phyloP scores from a whole-genome alignment of 1,140 invertebrate genomes.

The Papilio polyxenes region DNA sequence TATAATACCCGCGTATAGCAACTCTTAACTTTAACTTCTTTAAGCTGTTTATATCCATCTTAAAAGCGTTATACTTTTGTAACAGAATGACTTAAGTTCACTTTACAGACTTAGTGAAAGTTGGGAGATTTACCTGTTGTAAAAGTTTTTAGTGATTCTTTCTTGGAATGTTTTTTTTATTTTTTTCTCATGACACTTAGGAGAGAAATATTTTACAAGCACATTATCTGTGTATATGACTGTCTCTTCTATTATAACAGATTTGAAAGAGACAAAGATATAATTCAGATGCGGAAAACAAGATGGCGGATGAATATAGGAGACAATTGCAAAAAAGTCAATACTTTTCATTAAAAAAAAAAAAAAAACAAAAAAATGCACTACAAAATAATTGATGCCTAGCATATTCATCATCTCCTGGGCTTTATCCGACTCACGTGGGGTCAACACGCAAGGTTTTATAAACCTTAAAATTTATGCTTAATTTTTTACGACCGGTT shows the following conservation, averaged over 20 bases:
- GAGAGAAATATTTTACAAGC: neutral
- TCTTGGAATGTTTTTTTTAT: neutral
- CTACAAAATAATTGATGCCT: too few species aligned
- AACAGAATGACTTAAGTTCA: neutral
- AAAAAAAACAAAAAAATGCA: too few species aligned
- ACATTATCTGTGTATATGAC: neutral
- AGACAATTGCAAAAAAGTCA: too few species aligned
- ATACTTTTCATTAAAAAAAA: too few species aligned
- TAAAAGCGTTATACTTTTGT: neutral
- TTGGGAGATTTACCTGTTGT: neutral
- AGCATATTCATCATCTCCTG: too few species aligned
- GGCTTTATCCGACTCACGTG: too few species aligned
- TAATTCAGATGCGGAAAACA: too few species aligned
- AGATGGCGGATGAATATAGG: too few species aligned
- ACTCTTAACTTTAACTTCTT: neutral
- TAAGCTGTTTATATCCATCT: neutral
- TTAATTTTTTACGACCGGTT: too few species aligned
- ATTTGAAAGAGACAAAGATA: too few species aligned
- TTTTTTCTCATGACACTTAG: neutral
- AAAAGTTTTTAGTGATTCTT: neutral
- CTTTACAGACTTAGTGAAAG: neutral
- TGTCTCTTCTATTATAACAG: neutral
- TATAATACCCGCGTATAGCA: neutral
- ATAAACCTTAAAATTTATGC: too few species aligned
- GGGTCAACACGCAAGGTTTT: too few species aligned